These are phyloP conservation scores for Margaritifera margaritifera DNA, from an alignment of 2,888 invertebrate species.

Conservation along the genomic window DNA sequence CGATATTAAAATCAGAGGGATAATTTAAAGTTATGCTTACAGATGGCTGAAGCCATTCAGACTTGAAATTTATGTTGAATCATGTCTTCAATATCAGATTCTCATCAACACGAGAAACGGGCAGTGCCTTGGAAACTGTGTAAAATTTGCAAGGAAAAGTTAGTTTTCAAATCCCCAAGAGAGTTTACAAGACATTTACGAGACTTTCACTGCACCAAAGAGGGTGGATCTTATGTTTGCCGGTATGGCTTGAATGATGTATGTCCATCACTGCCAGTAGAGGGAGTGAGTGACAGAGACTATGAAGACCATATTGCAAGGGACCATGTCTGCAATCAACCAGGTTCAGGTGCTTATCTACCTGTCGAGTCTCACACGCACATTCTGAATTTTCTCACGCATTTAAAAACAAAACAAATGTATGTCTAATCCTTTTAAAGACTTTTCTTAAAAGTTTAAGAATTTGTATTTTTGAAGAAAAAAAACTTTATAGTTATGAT, in stretches of 20 bases:
- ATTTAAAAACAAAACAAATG: slow-evolving; percentile 16
- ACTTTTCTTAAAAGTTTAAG: too few relatives aligned
- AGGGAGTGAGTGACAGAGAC: slow-evolving; percentile 90
- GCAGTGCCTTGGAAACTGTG: slow-evolving; percentile 58
- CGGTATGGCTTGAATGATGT: slow-evolving; percentile 91
- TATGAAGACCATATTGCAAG: slow-evolving; percentile 89
- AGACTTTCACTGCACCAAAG: slow-evolving; percentile 85
- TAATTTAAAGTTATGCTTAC: too few relatives aligned
- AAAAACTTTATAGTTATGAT: too few relatives aligned
- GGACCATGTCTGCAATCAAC: slow-evolving; percentile 73
- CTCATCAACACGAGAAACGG: neutral
- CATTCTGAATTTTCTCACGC: neutral
- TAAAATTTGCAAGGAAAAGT: slow-evolving; percentile 49
- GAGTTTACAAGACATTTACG: slow-evolving; percentile 82
- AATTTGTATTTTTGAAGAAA: too few relatives aligned
- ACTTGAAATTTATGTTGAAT: too few relatives aligned
- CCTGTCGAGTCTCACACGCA: too few relatives aligned
- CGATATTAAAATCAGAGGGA: too few relatives aligned
- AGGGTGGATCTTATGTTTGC: slow-evolving; percentile 90
- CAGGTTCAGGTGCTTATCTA: slow-evolving; percentile 6
- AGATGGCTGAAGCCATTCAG: too few relatives aligned
- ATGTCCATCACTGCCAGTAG: slow-evolving; percentile 89
- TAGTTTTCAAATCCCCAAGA: slow-evolving; percentile 63
- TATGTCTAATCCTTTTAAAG: too few relatives aligned
- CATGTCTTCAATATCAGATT: neutral